Percentiles rank a stretch among this genome's conserved stretches.
phyloP scores from a whole-genome alignment of 2,113 vertebrate genomes.

The Nothocercus julius region DNA sequence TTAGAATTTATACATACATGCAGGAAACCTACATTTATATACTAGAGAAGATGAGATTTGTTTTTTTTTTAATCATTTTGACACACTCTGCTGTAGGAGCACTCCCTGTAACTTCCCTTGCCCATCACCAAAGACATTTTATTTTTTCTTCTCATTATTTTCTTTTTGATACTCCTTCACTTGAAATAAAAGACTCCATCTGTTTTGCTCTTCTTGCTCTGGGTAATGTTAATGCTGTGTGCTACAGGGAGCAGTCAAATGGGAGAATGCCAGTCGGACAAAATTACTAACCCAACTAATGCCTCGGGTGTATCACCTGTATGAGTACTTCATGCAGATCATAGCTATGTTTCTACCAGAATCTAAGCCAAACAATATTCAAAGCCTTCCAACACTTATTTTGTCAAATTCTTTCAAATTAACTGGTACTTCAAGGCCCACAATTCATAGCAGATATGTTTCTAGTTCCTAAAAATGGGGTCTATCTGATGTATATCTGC shows the following conservation, averaged over 20 bases:
- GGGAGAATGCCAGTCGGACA: constrained; percentile 15
- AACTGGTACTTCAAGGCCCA: not conserved
- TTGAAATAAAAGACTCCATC: constrained; percentile 38
- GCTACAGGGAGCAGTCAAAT: constrained; percentile 40
- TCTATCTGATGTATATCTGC: not conserved
- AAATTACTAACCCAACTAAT: not conserved
- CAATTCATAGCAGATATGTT: not conserved
- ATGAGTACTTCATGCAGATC: not conserved
- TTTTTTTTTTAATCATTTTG: not conserved
- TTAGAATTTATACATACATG: fast-evolving
- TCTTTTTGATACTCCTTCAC: constrained; percentile 10
- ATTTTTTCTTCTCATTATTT: constrained; percentile 29
- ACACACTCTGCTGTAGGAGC: not conserved
- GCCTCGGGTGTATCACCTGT: constrained; percentile 32
- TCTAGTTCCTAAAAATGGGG: not conserved
- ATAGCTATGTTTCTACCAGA: not conserved
- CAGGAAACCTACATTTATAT: not conserved
- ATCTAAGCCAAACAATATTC: constrained; percentile 10
- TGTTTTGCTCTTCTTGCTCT: constrained; percentile 5
- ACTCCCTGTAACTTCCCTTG: not conserved
- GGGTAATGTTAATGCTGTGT: constrained; percentile 27
- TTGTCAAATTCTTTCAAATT: constrained; percentile 19
- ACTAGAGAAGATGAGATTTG: not conserved
- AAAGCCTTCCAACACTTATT: not conserved
- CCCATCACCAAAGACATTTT: constrained; percentile 9